phyloP scores from a whole-genome alignment of 2,113 vertebrate genomes.

The Riparia riparia region DNA sequence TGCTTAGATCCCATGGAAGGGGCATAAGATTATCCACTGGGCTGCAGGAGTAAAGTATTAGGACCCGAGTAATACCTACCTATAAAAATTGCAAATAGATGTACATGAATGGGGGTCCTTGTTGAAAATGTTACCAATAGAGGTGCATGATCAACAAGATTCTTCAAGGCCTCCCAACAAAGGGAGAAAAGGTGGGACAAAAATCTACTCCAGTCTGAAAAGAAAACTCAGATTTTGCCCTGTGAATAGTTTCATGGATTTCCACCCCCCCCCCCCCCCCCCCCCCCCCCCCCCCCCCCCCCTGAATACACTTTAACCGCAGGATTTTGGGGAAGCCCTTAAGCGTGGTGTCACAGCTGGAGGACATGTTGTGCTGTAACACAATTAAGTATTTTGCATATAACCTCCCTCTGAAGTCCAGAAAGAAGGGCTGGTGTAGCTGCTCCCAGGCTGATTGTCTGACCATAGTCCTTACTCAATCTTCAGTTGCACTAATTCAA shows the following conservation, averaged over 20 bases:
- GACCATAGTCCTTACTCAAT: not conserved
- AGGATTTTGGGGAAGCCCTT: not conserved
- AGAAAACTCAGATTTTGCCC: not conserved
- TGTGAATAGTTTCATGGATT: not conserved
- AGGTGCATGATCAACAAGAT: not conserved
- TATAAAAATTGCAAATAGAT: not conserved
- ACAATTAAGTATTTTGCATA: not conserved
- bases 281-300: no score
- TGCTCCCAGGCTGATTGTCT: not conserved
- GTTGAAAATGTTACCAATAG: not conserved
- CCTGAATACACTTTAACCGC: not conserved
- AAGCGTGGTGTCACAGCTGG: not conserved
- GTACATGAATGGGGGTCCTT: not conserved
- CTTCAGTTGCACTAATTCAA: not conserved
- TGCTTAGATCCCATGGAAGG: not conserved
- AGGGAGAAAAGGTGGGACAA: not conserved
- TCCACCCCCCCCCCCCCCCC: no score
- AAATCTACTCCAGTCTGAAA: not conserved
- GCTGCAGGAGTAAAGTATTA: not conserved
- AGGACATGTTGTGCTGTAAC: not conserved
- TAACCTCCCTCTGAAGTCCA: not conserved
- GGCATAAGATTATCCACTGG: accelerated
- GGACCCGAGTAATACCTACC: not conserved
- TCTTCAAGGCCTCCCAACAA: not conserved
- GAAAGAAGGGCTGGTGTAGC: not conserved